Conservation (phyloP, 2,113 vertebrate species). For the Chaetodon auriga region DNA sequence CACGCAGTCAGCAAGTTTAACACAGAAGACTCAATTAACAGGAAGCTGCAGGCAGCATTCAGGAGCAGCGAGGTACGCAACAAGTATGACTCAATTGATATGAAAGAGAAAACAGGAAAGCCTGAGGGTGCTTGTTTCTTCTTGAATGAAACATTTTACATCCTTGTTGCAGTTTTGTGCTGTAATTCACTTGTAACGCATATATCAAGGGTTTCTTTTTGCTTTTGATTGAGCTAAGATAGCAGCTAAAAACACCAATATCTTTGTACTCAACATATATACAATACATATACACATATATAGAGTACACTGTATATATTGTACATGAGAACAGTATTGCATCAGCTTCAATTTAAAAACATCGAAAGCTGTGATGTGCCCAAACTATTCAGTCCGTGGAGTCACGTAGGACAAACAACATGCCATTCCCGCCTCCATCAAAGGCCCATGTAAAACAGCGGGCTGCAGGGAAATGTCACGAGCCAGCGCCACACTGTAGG, state of each 20-base stretch:
- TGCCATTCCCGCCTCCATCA: constrained; percentile 43
- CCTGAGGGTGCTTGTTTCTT: not conserved
- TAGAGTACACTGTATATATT: not conserved
- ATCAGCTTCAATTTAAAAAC: not conserved
- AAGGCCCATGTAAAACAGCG: constrained; percentile 52
- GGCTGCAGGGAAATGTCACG: constrained; percentile 69
- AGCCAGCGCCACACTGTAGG: constrained; percentile 54
- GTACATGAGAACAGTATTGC: not conserved
- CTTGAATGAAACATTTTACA: not conserved
- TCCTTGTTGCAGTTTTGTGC: not conserved
- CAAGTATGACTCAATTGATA: constrained; percentile 10
- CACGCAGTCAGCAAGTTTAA: constrained; percentile 43
- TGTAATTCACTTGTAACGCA: not conserved
- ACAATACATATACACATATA: no score
- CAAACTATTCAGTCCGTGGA: not conserved
- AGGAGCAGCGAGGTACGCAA: not conserved
- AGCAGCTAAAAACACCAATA: not conserved
- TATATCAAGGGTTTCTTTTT: no score
- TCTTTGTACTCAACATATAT: no score
- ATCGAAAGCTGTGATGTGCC: not conserved
- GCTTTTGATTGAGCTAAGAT: not conserved
- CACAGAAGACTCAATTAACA: constrained; percentile 10
- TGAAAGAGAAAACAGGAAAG: not conserved
- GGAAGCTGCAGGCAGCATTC: not conserved
- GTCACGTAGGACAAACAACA: constrained; percentile 43